phyloP scores from a whole-genome alignment of 2,113 vertebrate genomes.

The Xenopus laevis region DNA sequence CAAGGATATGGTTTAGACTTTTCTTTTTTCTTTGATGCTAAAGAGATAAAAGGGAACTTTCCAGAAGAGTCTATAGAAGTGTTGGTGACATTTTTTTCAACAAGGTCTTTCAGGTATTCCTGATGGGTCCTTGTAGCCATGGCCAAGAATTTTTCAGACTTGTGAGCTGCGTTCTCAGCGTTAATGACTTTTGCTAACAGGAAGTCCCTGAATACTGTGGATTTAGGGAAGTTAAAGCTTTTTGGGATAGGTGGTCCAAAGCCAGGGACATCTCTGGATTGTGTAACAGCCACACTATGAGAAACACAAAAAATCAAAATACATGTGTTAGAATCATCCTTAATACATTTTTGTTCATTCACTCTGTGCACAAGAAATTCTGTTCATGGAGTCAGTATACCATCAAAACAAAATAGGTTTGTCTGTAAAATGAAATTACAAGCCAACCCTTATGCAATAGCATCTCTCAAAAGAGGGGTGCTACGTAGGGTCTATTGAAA shows the following conservation, averaged over 20 bases:
- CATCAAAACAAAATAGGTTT: too few relatives aligned
- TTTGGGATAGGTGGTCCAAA: slow-evolving; percentile 93
- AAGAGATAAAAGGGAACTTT: slow-evolving; percentile 91
- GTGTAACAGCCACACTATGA: slow-evolving; percentile 85
- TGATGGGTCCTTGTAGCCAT: slow-evolving; percentile 94
- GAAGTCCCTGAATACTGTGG: slow-evolving; percentile 95
- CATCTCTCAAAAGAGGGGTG: too few relatives aligned
- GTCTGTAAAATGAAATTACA: too few relatives aligned
- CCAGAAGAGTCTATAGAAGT: slow-evolving; percentile 88
- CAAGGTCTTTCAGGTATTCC: slow-evolving; percentile 91
- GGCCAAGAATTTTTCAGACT: slow-evolving; percentile 91
- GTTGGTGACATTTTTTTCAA: slow-evolving; percentile 91
- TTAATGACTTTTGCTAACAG: slow-evolving; percentile 93
- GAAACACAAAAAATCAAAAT: slow-evolving; percentile 30
- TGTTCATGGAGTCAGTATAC: too few relatives aligned
- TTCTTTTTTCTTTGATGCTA: slow-evolving; percentile 91
- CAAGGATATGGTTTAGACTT: slow-evolving; percentile 83
- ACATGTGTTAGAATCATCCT: neutral
- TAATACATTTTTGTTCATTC: neutral
- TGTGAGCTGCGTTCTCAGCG: slow-evolving; percentile 93
- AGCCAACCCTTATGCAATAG: too few relatives aligned
- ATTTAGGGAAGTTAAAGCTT: slow-evolving; percentile 93
- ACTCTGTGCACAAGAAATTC: too few relatives aligned
- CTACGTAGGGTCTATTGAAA: too few relatives aligned
- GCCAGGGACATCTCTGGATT: slow-evolving; percentile 91